phyloP scores from a whole-genome alignment of 2,113 vertebrate genomes.

The Boulengerochromis microlepis region DNA sequence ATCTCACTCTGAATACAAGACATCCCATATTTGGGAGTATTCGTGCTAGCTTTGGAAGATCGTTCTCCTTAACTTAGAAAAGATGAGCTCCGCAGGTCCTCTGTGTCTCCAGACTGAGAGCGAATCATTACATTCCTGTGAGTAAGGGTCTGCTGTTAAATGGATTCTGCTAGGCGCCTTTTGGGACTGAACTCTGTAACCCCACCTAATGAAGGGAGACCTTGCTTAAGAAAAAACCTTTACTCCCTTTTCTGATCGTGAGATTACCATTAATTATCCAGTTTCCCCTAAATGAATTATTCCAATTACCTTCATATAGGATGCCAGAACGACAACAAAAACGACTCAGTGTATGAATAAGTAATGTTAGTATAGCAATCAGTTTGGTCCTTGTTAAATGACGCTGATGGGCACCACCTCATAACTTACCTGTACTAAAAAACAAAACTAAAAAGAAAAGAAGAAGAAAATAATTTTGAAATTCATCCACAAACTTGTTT shows the following conservation, averaged over 20 bases:
- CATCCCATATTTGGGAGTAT: not conserved
- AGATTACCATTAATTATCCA: not conserved
- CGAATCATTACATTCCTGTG: not conserved
- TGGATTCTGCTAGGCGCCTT: not conserved
- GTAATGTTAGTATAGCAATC: not conserved
- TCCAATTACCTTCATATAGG: not conserved
- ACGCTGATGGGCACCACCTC: too few species aligned
- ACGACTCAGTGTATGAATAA: not conserved
- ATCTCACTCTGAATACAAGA: not conserved
- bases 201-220: not conserved
- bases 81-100: not conserved
- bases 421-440: not conserved
- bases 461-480: not conserved
- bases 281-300: not conserved
- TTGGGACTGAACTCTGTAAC: not conserved
- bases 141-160: not conserved
- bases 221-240: not conserved
- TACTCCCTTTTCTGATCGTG: not conserved
- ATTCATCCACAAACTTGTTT: not conserved
- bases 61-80: not conserved
- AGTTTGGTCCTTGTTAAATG: not conserved
- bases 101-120: not conserved
- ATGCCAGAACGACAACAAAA: not conserved
- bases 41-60: not conserved
- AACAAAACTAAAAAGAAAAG: not conserved